Evolutionary conservation across 2,113 vertebrate genomes (phyloP).

Genomic region (Gymnocephalus cernua): DNA sequence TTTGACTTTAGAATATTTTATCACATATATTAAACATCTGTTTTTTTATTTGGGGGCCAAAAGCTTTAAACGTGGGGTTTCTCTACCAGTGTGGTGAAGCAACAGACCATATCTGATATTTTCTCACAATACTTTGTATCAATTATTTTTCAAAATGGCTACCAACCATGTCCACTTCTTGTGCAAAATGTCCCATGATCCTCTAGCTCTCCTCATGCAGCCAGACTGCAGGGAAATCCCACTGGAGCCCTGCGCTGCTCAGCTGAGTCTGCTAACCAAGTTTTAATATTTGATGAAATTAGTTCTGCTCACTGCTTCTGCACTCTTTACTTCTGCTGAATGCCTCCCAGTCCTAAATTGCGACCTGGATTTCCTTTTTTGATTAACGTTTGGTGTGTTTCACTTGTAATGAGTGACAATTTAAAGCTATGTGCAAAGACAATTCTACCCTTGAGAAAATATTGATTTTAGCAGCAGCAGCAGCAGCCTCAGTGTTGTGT

Average conservation of each 20-base stretch:
- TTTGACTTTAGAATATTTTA: not conserved
- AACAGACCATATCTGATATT: not conserved
- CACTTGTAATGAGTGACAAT: slow-evolving; percentile 41
- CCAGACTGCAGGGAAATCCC: slow-evolving; percentile 53
- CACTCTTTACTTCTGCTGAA: slow-evolving; percentile 60
- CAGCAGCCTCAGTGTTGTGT: not conserved
- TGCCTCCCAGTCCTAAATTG: slow-evolving; percentile 50
- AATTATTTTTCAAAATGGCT: slow-evolving; percentile 59
- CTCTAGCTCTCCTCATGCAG: slow-evolving; percentile 31
- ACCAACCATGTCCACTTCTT: slow-evolving; percentile 27
- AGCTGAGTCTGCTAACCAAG: slow-evolving; percentile 70
- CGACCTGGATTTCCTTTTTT: slow-evolving; percentile 26
- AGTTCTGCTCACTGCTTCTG: slow-evolving; percentile 81
- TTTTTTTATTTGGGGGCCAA: not conserved
- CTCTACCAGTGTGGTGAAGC: not conserved
- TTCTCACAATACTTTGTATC: not conserved
- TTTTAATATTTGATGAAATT: slow-evolving; percentile 88
- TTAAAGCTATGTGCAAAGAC: slow-evolving; percentile 34
- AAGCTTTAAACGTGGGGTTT: not conserved
- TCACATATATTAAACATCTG: not conserved
- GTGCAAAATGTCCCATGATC: slow-evolving; percentile 57
- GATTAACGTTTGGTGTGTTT: slow-evolving; percentile 36
- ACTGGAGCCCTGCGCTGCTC: slow-evolving; percentile 53
- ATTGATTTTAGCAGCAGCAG: slow-evolving; percentile 1
- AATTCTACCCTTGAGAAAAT: slow-evolving; percentile 2